A percentile compares a stretch with the other conserved stretches of the same genome.
Evolutionary conservation across 1,140 invertebrate genomes (phyloP).

Genomic region (Leptinotarsa undecemlineata): DNA sequence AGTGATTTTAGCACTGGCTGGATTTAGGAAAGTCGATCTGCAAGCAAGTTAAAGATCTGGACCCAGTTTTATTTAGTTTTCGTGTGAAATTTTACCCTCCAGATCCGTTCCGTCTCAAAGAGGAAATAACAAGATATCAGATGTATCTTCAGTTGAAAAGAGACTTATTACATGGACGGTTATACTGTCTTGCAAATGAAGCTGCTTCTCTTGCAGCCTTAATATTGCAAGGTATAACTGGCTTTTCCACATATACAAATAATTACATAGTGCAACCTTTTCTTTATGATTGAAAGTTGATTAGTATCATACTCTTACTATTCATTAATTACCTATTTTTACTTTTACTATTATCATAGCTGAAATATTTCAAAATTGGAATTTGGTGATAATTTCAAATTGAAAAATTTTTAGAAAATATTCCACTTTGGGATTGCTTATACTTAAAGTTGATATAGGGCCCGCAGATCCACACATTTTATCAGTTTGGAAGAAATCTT

Average conservation of each 20-base stretch:
- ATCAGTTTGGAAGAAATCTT: too few relatives aligned
- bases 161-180: slow-evolving; percentile 90
- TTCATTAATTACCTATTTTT: not conserved
- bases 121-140: slow-evolving; percentile 88
- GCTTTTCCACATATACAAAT: not conserved
- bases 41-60: slow-evolving; percentile 93
- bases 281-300: not conserved
- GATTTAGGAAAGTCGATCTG: slow-evolving; percentile 90
- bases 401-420: too few relatives aligned
- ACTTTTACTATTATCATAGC: not conserved
- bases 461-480: too few relatives aligned
- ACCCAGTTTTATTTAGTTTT: slow-evolving; percentile 87
- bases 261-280: not conserved
- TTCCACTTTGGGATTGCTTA: too few relatives aligned
- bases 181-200: slow-evolving; percentile 89
- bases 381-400: too few relatives aligned
- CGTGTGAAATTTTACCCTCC: slow-evolving; percentile 94
- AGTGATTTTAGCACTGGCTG: slow-evolving; percentile 87
- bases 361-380: too few relatives aligned
- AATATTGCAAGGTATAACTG: slow-evolving; percentile 84
- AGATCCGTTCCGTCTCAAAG: slow-evolving; percentile 81
- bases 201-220: slow-evolving; percentile 88
- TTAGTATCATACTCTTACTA: not conserved
- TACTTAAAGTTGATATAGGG: too few relatives aligned
- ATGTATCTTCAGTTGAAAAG: slow-evolving; percentile 92